Evolutionary conservation across 2,113 vertebrate genomes (phyloP), one percentile per base, ranked within the genome.

Genomic region (Mus pahari): DNA sequence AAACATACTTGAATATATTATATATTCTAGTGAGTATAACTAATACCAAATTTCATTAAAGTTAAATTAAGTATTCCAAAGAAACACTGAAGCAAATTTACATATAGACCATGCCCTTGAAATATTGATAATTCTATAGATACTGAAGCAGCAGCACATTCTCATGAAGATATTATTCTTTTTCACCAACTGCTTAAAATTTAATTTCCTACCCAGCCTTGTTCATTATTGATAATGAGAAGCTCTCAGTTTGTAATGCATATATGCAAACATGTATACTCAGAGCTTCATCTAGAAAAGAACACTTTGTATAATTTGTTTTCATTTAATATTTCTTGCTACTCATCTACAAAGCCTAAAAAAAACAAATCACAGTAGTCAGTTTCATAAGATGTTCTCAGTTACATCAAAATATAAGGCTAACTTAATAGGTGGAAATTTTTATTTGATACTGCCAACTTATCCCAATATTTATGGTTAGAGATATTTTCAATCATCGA

Each of bases 11-110:
- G 50, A 88, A 39, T 28, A 17, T 71, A 39, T 39, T 70, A 73
- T 39, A 39, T 28, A 58, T 28, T 73, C 50, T 39, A 39, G 12
- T 55, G 24, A 55, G 26, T 77, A 83, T 62, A 87, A 48, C n/a
- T 60, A n/a, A 78, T 60, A 36, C 58, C 19, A 58, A n/a, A 64
- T 20, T 90, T 83, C 82, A 92, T 90, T 83, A 68, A 90, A 53
- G 17, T 79, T 19, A 55, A 90, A 50, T 83, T 83, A 87, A 66
- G 53, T 7, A 91, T 74, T 11, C 9, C 16, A 90, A 14, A 78
- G 60, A 90, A 77, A 90, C 12, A 73, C 3, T 71, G 39, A 42
- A 87, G 6, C 7, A 95, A 94, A 71, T 58, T 86, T 42, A 81
- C 28, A 79, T n/a, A n/a, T 33, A 75, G 17, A 70, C 28, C 0